These are phyloP conservation scores for Leucopsar rothschildi DNA, from an alignment of 2,113 vertebrate genomes.

Conservation along the genomic window DNA sequence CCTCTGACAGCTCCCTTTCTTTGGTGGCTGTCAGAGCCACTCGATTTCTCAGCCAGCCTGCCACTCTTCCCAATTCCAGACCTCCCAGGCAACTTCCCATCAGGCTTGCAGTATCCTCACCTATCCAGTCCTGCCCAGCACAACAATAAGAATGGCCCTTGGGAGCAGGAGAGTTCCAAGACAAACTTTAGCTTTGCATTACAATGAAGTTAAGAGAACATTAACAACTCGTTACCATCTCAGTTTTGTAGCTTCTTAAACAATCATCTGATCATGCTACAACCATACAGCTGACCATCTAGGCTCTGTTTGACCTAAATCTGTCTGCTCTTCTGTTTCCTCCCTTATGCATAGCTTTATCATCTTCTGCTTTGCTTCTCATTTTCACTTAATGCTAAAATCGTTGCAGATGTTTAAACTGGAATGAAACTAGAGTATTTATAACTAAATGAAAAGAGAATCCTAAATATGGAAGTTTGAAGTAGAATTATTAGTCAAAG, in stretches of 20 bases:
- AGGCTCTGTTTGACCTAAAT: neutral
- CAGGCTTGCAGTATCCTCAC: neutral
- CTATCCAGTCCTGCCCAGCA: neutral
- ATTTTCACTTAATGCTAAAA: neutral
- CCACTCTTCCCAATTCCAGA: neutral
- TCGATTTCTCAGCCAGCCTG: neutral
- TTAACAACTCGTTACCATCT: neutral
- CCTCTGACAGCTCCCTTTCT: neutral
- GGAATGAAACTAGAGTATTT: neutral
- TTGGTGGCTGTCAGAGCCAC: neutral
- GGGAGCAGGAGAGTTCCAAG: neutral
- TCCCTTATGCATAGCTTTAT: neutral
- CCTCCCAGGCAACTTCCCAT: neutral
- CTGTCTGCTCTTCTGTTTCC: neutral
- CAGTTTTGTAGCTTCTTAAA: neutral
- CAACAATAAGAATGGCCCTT: neutral
- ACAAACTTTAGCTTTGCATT: neutral
- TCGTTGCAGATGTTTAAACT: neutral
- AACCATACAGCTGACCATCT: neutral
- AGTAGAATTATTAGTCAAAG: neutral
- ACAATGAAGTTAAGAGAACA: neutral
- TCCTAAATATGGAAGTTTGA: neutral
- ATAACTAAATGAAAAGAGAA: neutral
- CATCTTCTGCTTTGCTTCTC: neutral
- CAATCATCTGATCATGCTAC: neutral